Conservation (phyloP, 2,113 vertebrate species). For the Paraplagusia blochii region DNA sequence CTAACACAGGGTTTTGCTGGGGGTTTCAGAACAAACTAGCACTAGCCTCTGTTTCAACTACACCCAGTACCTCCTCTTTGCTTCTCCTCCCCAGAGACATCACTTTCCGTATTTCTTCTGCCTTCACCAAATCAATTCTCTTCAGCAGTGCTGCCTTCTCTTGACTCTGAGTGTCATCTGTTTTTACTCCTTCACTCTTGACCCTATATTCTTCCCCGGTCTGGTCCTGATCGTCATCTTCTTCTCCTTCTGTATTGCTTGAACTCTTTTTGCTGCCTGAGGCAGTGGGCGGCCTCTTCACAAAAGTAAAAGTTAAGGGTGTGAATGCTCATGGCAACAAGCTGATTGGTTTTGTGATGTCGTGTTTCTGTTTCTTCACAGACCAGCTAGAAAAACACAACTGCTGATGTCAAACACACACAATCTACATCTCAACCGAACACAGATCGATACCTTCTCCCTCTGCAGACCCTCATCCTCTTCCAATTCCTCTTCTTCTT, state of each 20-base stretch:
- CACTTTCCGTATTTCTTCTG: conserved; percentile 35
- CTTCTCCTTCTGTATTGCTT: conserved; percentile 2
- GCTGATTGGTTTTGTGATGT: too few relatives aligned
- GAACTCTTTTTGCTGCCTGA: too few relatives aligned
- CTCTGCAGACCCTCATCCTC: background rate
- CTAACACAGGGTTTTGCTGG: background rate
- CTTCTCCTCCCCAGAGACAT: conserved; percentile 44
- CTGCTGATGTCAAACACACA: too few relatives aligned
- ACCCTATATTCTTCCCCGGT: conserved; percentile 29
- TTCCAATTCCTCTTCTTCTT: background rate
- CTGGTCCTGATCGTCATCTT: conserved; percentile 23
- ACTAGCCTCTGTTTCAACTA: conserved; percentile 29
- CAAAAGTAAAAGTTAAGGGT: too few relatives aligned
- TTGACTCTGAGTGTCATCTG: conserved; percentile 17
- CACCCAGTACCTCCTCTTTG: conserved; percentile 56
- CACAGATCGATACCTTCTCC: too few relatives aligned
- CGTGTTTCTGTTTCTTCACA: too few relatives aligned
- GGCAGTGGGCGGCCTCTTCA: too few relatives aligned
- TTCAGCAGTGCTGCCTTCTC: conserved; percentile 27
- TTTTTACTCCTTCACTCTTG: conserved; percentile 29
- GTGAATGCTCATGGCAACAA: too few relatives aligned
- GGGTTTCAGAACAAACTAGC: conserved; percentile 15
- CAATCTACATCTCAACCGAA: too few relatives aligned
- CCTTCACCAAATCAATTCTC: conserved; percentile 37
- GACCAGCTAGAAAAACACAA: too few relatives aligned